Evolutionary conservation across 2,797 vertebrate genomes (phyloP).

Genomic region (Centroberyx gerrardi): DNA sequence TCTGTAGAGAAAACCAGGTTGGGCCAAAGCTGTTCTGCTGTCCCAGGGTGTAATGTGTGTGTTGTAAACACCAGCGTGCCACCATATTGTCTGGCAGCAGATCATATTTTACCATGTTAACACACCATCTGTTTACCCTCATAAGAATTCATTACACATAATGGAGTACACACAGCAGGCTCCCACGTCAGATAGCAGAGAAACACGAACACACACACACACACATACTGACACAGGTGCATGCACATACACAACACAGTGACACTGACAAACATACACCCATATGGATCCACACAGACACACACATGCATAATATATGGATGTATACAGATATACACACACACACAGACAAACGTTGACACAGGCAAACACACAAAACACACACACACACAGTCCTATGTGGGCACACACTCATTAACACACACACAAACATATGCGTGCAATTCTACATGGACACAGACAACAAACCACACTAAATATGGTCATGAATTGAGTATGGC

Average conservation of each 20-base stretch:
- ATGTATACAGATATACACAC: constrained; percentile 19
- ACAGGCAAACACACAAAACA: constrained; percentile 8
- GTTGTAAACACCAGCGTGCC: constrained; percentile 85
- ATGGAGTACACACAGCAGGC: constrained; percentile 79
- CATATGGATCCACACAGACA: constrained; percentile 4
- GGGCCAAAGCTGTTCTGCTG: constrained; percentile 71
- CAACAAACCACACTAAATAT: neutral
- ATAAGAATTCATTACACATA: constrained; percentile 86
- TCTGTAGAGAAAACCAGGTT: constrained; percentile 45
- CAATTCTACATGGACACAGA: neutral
- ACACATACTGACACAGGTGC: constrained; percentile 29
- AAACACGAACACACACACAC: constrained; percentile 34
- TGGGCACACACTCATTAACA: neutral
- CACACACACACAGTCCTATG: neutral
- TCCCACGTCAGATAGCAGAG: constrained; percentile 62
- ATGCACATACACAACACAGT: constrained; percentile 25
- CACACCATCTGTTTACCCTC: constrained; percentile 88
- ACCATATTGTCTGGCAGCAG: constrained; percentile 87
- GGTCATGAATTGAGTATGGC: too few relatives aligned
- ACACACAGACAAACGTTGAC: constrained; percentile 10
- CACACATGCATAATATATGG: constrained; percentile 25
- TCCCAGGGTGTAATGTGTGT: constrained; percentile 79
- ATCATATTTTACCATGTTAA: constrained; percentile 89
- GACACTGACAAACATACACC: constrained; percentile 7
- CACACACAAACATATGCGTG: neutral